phyloP scores from a whole-genome alignment of 2,888 invertebrate species.

The Trachelus iudaicus region DNA sequence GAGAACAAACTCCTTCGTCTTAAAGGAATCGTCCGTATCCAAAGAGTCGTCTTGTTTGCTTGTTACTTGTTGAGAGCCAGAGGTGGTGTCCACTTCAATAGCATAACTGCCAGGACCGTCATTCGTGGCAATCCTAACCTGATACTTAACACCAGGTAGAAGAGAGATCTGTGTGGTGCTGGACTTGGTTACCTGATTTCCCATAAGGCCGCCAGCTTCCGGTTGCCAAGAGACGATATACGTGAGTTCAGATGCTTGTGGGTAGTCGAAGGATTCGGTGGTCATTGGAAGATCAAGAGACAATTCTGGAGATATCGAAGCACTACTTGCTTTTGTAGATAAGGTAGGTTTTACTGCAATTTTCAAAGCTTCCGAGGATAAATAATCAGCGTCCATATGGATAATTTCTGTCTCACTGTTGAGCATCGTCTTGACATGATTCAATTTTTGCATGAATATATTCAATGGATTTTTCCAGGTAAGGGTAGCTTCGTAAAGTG shows the following conservation, averaged over 20 bases:
- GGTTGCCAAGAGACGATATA: conserved; percentile 60
- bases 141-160: conserved; percentile 58
- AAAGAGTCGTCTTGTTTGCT: neutral
- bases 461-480: conserved; percentile 61
- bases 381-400: conserved; percentile 52
- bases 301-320: conserved; percentile 23
- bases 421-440: neutral
- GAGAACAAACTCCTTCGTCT: neutral
- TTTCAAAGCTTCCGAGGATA: conserved; percentile 47
- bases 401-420: conserved; percentile 51
- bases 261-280: conserved; percentile 42
- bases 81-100: conserved; percentile 57
- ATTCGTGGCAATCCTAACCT: conserved; percentile 59
- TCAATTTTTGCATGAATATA: conserved; percentile 33
- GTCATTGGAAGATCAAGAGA: conserved; percentile 13
- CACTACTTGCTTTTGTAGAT: conserved; percentile 23
- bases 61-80: neutral
- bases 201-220: conserved; percentile 60
- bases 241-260: neutral
- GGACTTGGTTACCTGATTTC: conserved; percentile 60
- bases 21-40: neutral
- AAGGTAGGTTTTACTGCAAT: conserved; percentile 24
- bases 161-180: conserved; percentile 59
- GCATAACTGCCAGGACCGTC: conserved; percentile 62
- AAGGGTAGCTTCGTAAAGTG: conserved; percentile 57